A percentile compares a stretch with the other conserved stretches of the same genome.
Conservation (phyloP, 2,797 vertebrate species). For the Poecilia wingei region DNA sequence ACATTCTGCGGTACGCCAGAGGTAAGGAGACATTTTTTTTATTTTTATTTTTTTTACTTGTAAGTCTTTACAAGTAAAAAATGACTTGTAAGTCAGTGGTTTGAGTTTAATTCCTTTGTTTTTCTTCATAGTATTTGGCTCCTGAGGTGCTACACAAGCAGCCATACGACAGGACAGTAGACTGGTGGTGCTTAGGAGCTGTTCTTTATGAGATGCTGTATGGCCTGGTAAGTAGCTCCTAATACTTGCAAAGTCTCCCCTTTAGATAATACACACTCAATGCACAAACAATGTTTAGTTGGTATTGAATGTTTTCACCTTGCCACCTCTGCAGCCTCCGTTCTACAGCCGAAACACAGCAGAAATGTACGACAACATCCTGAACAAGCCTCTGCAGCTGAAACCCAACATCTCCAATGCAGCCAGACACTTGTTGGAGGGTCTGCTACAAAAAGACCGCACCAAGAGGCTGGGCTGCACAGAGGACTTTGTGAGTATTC, state of each 20-base stretch:
- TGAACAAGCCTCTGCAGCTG: slow-evolving; percentile 97
- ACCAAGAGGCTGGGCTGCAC: slow-evolving; percentile 93
- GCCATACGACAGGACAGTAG: slow-evolving; percentile 96
- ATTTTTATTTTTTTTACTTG: accelerated
- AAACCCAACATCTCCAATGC: slow-evolving; percentile 99
- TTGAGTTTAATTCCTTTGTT: neutral
- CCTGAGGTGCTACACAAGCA: slow-evolving; percentile 98
- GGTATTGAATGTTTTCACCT: neutral
- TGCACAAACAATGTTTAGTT: neutral
- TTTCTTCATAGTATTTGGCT: slow-evolving; percentile 90
- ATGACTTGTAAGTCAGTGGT: neutral
- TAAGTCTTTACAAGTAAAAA: neutral
- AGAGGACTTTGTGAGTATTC: slow-evolving; percentile 94
- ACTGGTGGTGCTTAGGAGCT: slow-evolving; percentile 99
- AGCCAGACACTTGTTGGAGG: slow-evolving; percentile 92
- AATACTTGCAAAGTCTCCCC: neutral
- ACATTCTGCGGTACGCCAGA: slow-evolving; percentile 99
- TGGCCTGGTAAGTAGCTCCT: slow-evolving; percentile 88
- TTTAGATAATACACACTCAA: neutral
- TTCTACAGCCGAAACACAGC: slow-evolving; percentile 99
- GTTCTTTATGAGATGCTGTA: slow-evolving; percentile 99
- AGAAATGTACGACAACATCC: slow-evolving; percentile 99
- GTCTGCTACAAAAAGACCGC: slow-evolving; percentile 94
- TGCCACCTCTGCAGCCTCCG: slow-evolving; percentile 84
- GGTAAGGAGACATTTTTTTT: slow-evolving; percentile 73